Percentiles rank a stretch among this genome's conserved stretches.
Conservation (phyloP, 2,888 invertebrate genomes). For the Tachina lurida region DNA sequence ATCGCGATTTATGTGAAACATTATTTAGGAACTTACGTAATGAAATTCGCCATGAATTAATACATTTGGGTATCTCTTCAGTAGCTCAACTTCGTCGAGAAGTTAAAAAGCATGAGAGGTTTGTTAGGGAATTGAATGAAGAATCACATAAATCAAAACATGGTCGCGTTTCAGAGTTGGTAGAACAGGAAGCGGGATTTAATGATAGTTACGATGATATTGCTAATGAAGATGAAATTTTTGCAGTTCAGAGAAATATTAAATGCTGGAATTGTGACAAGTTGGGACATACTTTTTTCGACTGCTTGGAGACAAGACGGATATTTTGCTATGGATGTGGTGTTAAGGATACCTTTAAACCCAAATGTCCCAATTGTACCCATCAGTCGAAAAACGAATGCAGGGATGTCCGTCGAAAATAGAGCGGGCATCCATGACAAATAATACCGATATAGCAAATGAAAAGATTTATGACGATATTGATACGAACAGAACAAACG, state of each 20-base stretch:
- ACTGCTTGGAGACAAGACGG: neutral
- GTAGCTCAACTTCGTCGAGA: too few species aligned
- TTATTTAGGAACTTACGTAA: neutral
- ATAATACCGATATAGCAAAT: too few species aligned
- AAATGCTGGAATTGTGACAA: conserved; percentile 6
- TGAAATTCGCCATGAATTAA: too few species aligned
- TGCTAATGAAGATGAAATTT: neutral
- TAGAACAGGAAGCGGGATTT: neutral
- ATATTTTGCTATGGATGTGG: conserved; percentile 13
- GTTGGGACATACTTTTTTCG: too few species aligned
- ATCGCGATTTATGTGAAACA: neutral
- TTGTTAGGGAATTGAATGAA: neutral
- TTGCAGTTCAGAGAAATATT: neutral
- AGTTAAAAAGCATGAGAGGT: neutral
- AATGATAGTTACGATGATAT: neutral
- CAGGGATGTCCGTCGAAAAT: too few species aligned
- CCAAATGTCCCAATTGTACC: too few species aligned
- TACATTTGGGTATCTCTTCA: too few species aligned
- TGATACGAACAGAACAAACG: too few species aligned
- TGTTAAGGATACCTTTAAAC: neutral
- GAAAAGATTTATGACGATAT: too few species aligned
- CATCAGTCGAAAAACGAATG: too few species aligned
- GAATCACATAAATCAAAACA: neutral
- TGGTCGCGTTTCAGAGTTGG: neutral
- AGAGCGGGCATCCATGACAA: too few species aligned